Base-by-base conservation (phyloP, 2,797 vertebrate species). In the Scomberomorus guttatus region DNA sequence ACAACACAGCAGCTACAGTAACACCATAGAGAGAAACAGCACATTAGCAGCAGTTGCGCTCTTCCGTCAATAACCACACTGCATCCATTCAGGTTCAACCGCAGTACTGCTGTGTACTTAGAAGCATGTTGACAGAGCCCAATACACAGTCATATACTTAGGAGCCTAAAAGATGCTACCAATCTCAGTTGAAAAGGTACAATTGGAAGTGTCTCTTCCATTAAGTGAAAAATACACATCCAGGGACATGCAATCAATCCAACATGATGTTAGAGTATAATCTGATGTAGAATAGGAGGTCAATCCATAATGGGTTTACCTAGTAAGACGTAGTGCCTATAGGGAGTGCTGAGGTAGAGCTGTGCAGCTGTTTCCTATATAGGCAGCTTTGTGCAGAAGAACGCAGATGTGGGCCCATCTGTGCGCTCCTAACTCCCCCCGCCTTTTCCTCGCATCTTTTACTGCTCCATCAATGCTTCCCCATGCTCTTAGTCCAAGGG, bases 361-460 rank as follows among this genome's bases (percentile, higher is more conserved):
- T 62, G 59, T 72, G 60, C 79, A 84, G 78, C 61, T 70, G 79
- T 73, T 83, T 39, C 22, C 20, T 58, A 52, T 7, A n/a, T 55
- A 51, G 32, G 44, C 48, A 37, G 32, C 9, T 66, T 51, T 0
- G 29, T 62, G 58, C 4, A 62, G 63, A 84, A 66, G 61, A 75
- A 81, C 58, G 68, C 78, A 77, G 75, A 81, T 81, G 75, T 78
- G 46, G 42, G 37, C 72, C 75, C 75, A 84, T 89, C 80, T 82
- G 78, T 59, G 50, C 59, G 62, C 51, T 24, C 60, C 62, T 32
- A 50, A 60, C 44, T 50, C 32, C 62, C 42, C 64, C 54, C 32
- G 24, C 37, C 42, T 59, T 65, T 32, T 48, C 39, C 58, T 24
- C 48, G 5, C 37, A 27, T 60, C 7, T 65, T 73, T 82, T 72